Evolutionary conservation across 1,140 invertebrate species (phyloP).

Genomic region (Platyura marginata): DNA sequence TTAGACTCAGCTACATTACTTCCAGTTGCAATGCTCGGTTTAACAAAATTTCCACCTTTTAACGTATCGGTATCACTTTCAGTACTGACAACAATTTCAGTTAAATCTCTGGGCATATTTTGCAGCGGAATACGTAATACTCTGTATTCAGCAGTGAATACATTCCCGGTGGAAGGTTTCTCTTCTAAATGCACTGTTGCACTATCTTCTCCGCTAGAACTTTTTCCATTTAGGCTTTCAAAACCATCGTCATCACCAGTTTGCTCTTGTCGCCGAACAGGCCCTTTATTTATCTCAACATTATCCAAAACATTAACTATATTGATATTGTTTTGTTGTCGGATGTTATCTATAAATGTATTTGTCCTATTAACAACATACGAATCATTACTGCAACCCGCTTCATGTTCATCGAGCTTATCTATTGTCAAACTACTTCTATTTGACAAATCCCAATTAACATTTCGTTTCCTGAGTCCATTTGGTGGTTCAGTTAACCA

Average conservation of each 20-base stretch:
- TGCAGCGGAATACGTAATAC: no score
- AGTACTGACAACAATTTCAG: no score
- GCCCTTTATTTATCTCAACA: conserved; percentile 7
- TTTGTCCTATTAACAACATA: no score
- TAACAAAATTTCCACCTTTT: no score
- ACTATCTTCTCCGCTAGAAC: conserved; percentile 47
- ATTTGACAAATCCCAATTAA: conserved; percentile 21
- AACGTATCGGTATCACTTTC: no score
- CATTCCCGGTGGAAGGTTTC: no score
- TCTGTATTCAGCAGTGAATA: no score
- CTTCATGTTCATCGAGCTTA: conserved; percentile 6
- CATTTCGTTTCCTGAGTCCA: conserved; percentile 17
- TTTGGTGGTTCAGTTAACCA: not conserved
- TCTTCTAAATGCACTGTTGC: no score
- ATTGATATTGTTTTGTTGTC: conserved; percentile 1
- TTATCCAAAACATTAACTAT: not conserved
- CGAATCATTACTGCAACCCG: not conserved
- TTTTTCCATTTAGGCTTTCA: conserved; percentile 68
- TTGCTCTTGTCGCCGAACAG: conserved; percentile 7
- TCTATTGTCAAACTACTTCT: conserved; percentile 8
- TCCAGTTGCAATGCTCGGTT: no score
- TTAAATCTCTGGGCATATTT: no score
- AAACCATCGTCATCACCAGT: conserved; percentile 57
- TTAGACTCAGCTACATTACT: no score
- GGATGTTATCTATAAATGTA: not conserved